These are phyloP conservation scores for Lymantria dispar DNA, from an alignment of 2,888 invertebrate genomes.

Conservation along the genomic window DNA sequence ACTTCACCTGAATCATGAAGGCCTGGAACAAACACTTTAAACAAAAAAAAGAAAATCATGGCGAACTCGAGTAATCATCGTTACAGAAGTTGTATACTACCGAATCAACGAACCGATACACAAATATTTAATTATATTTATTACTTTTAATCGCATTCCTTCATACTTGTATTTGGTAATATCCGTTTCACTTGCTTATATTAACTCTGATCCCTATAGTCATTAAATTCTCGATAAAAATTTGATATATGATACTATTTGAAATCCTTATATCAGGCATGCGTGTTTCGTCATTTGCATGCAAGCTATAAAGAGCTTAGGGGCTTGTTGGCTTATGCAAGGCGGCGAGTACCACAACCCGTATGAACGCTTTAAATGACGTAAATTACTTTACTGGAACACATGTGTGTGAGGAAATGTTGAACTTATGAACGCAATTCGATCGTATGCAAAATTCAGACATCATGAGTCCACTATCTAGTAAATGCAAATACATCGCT, in stretches of 20 bases:
- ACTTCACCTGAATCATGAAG: no score
- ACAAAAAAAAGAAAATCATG: no score
- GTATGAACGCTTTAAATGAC: slow-evolving; percentile 42
- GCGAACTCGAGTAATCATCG: no score
- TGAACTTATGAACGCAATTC: slow-evolving; percentile 34
- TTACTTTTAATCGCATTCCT: neutral
- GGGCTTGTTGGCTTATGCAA: slow-evolving; percentile 67
- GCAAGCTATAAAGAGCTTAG: slow-evolving; percentile 62
- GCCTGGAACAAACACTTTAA: no score
- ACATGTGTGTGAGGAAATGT: slow-evolving; percentile 57
- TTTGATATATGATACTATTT: slow-evolving; percentile 20
- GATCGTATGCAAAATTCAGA: slow-evolving; percentile 29
- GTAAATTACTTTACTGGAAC: slow-evolving; percentile 58
- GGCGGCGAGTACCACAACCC: slow-evolving; percentile 39
- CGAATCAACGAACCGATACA: neutral
- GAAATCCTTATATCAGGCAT: slow-evolving; percentile 37
- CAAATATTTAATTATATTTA: neutral
- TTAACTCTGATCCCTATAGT: slow-evolving; percentile 8
- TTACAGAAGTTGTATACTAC: no score
- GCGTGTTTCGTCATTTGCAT: slow-evolving; percentile 61
- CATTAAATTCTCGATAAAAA: slow-evolving; percentile 2
- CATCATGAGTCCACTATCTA: neutral
- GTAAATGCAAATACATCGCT: neutral
- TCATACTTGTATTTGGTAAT: slow-evolving; percentile 23
- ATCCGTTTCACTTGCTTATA: slow-evolving; percentile 29